Base-by-base conservation (phyloP, 1,140 invertebrate species). In the Solen grandis region DNA sequence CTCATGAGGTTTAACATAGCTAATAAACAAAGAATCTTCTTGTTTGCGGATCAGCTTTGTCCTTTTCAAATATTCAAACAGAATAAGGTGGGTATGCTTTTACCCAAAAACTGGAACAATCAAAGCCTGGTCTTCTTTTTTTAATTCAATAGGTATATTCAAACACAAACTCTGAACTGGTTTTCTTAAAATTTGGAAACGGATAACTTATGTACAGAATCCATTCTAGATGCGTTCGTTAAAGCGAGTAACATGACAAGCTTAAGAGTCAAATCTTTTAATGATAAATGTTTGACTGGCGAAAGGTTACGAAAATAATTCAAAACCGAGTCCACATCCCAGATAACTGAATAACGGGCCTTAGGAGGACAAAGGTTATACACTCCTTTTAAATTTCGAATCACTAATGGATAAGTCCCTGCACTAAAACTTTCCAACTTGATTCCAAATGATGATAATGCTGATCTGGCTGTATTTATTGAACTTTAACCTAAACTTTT, bases 1-100 rank as follows among this genome's bases (percentile, higher is more conserved):
- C 25, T 60, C 46, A 66, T 36, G 50, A 1, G 76, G 76, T 38
- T 83, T 80, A 5, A 83, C 38, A 50, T 72, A 84, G 68, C 62
- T 81, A 31, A 84, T 50, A 60, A 81, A 77, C 4, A 77, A 31
- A 5, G 3, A 52, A 8, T 27, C 31, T 41, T 68, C 63, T 46
- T 77, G 29, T 16, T 52, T 63, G 3, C 74, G 29, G 38, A 66
- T 19, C 0, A 29, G 35, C 36, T 66, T 22, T 10, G 74, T 77
- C 36, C 36, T 54, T 57, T 55, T 38, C 8, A 77, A 27, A 68
- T 77, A 66, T 22, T 66, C 16, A 22, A 25, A 46, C 13, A 77
- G 22, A 29, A 36, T 66, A 38, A 65, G 54, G 31, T 63, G 41
- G 41, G 55, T 38, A 76, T 36, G 1, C 27, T 52, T 66, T 66